A percentile compares a stretch with the other conserved stretches of the same genome.
phyloP scores from a whole-genome alignment of 2,113 vertebrate genomes.

The Xyrauchen texanus region DNA sequence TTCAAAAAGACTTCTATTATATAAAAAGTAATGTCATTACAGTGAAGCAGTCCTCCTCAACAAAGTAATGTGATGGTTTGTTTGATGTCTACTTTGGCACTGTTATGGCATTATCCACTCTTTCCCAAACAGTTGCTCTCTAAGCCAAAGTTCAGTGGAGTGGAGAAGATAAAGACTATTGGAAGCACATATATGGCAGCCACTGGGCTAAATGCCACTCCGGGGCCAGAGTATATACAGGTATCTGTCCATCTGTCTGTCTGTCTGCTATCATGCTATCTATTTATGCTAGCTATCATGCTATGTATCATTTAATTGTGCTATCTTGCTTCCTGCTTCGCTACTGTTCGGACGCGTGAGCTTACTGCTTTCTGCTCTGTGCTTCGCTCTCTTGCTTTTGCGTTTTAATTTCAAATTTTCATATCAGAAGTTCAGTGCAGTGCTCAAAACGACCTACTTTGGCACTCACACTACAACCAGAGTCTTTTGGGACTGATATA shows the following conservation, averaged over 20 bases:
- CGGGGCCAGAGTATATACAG: constrained; percentile 89
- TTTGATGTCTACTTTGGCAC: not conserved
- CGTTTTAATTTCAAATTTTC: no score
- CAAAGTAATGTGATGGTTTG: not conserved
- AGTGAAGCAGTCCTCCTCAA: not conserved
- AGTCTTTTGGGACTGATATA: no score
- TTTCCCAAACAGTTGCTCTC: constrained; percentile 82
- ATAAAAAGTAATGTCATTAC: not conserved
- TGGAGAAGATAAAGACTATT: constrained; percentile 99
- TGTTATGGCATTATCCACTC: not conserved
- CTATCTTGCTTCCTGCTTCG: not conserved
- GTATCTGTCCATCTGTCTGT: constrained; percentile 61
- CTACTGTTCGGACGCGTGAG: no score
- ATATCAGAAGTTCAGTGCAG: no score
- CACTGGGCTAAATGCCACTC: constrained; percentile 87
- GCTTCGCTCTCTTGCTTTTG: no score
- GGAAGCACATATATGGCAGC: constrained; percentile 99
- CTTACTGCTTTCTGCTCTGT: no score
- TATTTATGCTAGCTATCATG: not conserved
- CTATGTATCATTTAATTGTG: not conserved
- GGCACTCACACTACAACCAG: no score
- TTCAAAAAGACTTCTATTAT: not conserved
- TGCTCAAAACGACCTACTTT: no score
- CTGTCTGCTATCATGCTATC: no score
- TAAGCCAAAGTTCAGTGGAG: constrained; percentile 97